Conservation (phyloP, 1,140 invertebrate genomes). For the Camponotus floridanus region DNA sequence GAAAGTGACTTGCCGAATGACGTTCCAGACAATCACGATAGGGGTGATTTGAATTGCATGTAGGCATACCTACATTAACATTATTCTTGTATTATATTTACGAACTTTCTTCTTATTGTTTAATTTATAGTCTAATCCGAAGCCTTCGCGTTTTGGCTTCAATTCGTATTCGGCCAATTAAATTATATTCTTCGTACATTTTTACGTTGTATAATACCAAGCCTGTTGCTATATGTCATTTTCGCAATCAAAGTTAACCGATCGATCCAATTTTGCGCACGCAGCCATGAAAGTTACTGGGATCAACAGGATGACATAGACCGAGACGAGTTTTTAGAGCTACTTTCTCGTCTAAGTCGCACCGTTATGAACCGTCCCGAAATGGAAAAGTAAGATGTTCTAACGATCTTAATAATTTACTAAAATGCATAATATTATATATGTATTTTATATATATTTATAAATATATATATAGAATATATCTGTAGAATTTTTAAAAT, state of each 20-base stretch:
- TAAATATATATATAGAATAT: background rate
- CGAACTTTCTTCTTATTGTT: background rate
- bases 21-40: constrained; percentile 15
- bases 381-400: constrained; percentile 86
- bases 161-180: background rate
- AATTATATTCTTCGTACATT: constrained; percentile 2
- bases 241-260: constrained; percentile 11
- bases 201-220: background rate
- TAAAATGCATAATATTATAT: constrained; percentile 2
- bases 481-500: background rate
- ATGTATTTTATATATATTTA: background rate
- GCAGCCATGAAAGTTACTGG: constrained; percentile 75
- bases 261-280: constrained; percentile 32
- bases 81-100: background rate
- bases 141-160: background rate
- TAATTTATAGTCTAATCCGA: background rate
- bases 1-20: constrained; percentile 51
- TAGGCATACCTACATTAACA: background rate
- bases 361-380: constrained; percentile 86
- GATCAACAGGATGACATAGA: constrained; percentile 80
- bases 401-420: background rate
- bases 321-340: constrained; percentile 87
- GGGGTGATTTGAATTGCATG: constrained; percentile 32
- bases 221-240: background rate
- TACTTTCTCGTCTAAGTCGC: constrained; percentile 70